Evolutionary conservation across 2,888 invertebrate species (phyloP).

Genomic region (Drosophila infuscata): DNA sequence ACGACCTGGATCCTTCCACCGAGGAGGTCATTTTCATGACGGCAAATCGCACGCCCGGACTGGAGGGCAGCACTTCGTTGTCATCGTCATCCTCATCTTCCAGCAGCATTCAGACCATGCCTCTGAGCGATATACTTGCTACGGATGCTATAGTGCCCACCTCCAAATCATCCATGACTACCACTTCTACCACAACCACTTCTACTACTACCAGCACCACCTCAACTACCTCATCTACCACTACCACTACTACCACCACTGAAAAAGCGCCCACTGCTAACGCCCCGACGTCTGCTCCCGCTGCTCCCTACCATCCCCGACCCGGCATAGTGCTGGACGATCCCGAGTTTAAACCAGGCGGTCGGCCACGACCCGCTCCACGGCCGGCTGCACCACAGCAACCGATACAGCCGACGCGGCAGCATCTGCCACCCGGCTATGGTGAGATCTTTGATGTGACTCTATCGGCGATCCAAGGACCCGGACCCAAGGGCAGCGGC

Average conservation of each 20-base stretch:
- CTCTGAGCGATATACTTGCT: conserved; percentile 40
- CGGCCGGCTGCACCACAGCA: conserved; percentile 75
- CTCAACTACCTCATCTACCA: conserved; percentile 63
- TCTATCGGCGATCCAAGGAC: conserved; percentile 94
- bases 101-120: conserved; percentile 57
- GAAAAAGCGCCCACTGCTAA: conserved; percentile 55
- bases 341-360: conserved; percentile 90
- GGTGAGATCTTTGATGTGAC: conserved; percentile 95
- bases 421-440: conserved; percentile 86
- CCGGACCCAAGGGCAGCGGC: conserved; percentile 87
- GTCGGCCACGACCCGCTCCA: conserved; percentile 75
- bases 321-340: conserved; percentile 95
- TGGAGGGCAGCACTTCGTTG: conserved; percentile 59
- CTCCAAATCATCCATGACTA: conserved; percentile 56
- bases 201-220: conserved; percentile 58
- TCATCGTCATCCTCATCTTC: conserved; percentile 13
- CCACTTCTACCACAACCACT: conserved; percentile 52
- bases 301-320: conserved; percentile 89
- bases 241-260: conserved; percentile 58
- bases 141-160: conserved; percentile 46
- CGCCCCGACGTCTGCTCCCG: conserved; percentile 55
- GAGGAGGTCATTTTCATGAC: conserved; percentile 84
- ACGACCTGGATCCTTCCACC: conserved; percentile 77
- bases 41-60: conserved; percentile 80
- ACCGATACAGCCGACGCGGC: conserved; percentile 84